Evolutionary conservation across 2,797 vertebrate genomes (phyloP), one percentile per base, ranked within the genome.

Genomic region (Halcyon smyrnensis): DNA sequence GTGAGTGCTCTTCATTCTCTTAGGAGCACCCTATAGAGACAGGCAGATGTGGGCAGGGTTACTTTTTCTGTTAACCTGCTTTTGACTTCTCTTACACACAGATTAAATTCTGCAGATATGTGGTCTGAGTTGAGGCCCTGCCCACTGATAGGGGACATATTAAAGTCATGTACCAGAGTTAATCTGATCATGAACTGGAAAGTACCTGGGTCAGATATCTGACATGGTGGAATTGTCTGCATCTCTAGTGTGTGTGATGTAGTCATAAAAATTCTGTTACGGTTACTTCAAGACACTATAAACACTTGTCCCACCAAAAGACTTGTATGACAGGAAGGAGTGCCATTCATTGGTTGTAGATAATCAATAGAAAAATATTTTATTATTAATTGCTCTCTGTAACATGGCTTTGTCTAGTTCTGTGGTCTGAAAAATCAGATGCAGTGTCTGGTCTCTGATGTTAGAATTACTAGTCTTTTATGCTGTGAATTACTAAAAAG

Each of bases 301-400:
- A 64, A 39, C 0, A 0, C 25, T 39, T 36, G 9, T 87, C 27
- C 20, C 12, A 51, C 15, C 23, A 34, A 51, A 75, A 51, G 60
- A 43, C 15, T 67, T 51, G 9, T 83, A 27, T 30, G 19, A 6
- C 30, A 82, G n/a, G 39, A 67, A 50, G 74, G 12, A 75, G 24
- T 30, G 50, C n/a, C 9, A 15, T 54, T 74, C 56, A 6, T 65
- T 65, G 73, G 28, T 67, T 63, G 54, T 71, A 74, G 78, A 36
- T 19, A 65, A 21, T 56, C 23, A 76, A 56, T 24, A 60, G 54
- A 69, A 73, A 64, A 13, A 11, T 41, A 43, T 15, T 76, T 51
- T 79, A 13, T 54, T 70, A 21, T 34, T 8, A 57, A 30, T 62
- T 74, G 8, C 30, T 6, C 8, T 73, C 24, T 27, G 8, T 46